phyloP scores from a whole-genome alignment of 2,113 vertebrate genomes.

The Sturnus vulgaris region DNA sequence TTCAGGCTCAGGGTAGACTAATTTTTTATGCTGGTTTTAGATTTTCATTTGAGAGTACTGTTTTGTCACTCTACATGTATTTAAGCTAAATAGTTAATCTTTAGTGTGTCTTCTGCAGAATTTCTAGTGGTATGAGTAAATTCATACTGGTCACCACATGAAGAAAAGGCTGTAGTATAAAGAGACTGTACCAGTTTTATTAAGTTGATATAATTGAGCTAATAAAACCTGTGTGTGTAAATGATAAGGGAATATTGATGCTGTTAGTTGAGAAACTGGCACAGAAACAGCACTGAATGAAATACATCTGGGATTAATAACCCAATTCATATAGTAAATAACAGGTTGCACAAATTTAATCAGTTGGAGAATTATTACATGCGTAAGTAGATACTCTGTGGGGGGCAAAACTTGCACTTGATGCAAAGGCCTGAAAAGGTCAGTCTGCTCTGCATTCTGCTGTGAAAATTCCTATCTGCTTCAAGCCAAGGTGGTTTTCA shows the following conservation, averaged over 20 bases:
- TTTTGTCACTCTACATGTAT: neutral
- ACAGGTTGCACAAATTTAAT: constrained; percentile 33
- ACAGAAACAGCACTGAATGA: neutral
- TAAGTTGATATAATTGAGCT: neutral
- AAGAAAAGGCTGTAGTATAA: neutral
- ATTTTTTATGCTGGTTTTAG: neutral
- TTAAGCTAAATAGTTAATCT: neutral
- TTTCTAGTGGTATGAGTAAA: neutral
- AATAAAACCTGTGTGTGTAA: neutral
- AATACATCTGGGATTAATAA: constrained; percentile 36
- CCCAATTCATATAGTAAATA: constrained; percentile 25
- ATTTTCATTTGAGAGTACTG: neutral
- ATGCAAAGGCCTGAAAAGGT: neutral
- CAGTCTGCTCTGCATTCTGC: neutral
- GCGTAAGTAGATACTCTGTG: neutral
- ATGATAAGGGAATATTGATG: constrained; percentile 12
- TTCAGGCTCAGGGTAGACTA: neutral
- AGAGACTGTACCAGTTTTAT: neutral
- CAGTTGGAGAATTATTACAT: neutral
- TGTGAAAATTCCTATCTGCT: neutral
- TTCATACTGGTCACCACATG: neutral
- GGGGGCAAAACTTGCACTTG: neutral
- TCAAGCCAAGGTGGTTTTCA: neutral
- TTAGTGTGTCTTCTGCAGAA: neutral
- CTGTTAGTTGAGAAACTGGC: constrained; percentile 13